Percentiles rank a stretch among this genome's conserved stretches.
phyloP scores from a whole-genome alignment of 2,888 invertebrate species.

The Tipula helvola region DNA sequence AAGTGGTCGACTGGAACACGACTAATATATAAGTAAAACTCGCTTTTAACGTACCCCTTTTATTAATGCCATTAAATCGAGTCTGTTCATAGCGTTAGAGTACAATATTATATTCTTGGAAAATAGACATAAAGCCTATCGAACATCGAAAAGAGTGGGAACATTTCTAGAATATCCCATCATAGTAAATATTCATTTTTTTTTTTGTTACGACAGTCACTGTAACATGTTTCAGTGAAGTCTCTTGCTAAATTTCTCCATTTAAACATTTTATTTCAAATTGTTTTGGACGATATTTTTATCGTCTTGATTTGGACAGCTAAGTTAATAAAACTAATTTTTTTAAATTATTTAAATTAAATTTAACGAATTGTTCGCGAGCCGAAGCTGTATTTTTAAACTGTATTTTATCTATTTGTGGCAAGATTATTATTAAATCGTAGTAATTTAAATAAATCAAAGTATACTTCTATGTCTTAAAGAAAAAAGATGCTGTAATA shows the following conservation, averaged over 20 bases:
- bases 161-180: too few species aligned
- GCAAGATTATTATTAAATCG: not conserved
- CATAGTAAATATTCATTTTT: too few species aligned
- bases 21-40: too few species aligned
- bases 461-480: not conserved
- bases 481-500: not conserved
- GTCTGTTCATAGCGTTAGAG: too few species aligned
- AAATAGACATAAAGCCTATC: too few species aligned
- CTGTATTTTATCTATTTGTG: not conserved
- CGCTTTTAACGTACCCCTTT: too few species aligned
- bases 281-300: not conserved
- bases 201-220: too few species aligned
- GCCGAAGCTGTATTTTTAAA: not conserved
- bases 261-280: too few species aligned
- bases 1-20: too few species aligned
- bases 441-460: not conserved
- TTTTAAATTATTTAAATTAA: not conserved
- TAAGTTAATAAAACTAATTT: not conserved
- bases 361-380: not conserved
- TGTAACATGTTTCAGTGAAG: not conserved
- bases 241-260: not conserved
- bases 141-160: too few species aligned
- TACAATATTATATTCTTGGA: too few species aligned
- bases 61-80: too few species aligned
- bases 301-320: not conserved